phyloP scores from a whole-genome alignment of 2,888 invertebrate species.

The Dicyrtomina minuta region DNA sequence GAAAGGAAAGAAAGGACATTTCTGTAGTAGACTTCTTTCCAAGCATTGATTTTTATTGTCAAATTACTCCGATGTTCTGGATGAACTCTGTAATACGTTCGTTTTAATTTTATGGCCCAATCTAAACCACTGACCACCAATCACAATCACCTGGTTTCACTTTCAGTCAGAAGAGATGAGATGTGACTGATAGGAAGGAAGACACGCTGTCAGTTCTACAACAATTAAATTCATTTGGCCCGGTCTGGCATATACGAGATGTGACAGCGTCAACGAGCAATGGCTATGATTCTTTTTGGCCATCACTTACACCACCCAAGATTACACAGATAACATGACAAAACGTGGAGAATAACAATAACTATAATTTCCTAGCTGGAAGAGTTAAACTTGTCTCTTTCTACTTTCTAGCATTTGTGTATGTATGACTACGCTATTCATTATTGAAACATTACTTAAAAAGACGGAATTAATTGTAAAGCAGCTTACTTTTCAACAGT shows the following conservation, averaged over 20 bases:
- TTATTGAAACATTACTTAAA: background rate
- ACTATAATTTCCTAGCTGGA: background rate
- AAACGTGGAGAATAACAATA: background rate
- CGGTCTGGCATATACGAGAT: too few species aligned
- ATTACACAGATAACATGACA: background rate
- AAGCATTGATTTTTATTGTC: too few species aligned
- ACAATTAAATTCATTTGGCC: too few species aligned
- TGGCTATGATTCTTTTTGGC: conserved; percentile 16
- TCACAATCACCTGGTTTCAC: background rate
- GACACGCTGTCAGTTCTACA: too few species aligned
- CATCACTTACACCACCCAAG: conserved; percentile 4
- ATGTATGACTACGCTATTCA: background rate
- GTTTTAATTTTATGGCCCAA: background rate
- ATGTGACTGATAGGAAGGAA: background rate
- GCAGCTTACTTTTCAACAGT: conserved; percentile 80
- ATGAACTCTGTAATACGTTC: too few species aligned
- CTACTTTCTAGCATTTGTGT: background rate
- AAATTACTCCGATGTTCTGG: too few species aligned
- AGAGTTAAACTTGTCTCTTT: background rate
- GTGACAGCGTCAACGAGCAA: background rate
- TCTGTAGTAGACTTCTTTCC: too few species aligned
- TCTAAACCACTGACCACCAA: background rate
- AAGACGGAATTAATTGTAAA: too few species aligned
- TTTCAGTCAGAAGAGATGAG: background rate
- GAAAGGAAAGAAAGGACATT: too few species aligned